A percentile compares a stretch with the other conserved stretches of the same genome.
Conservation (phyloP, 2,888 invertebrate species). For the Erebia palarica region DNA sequence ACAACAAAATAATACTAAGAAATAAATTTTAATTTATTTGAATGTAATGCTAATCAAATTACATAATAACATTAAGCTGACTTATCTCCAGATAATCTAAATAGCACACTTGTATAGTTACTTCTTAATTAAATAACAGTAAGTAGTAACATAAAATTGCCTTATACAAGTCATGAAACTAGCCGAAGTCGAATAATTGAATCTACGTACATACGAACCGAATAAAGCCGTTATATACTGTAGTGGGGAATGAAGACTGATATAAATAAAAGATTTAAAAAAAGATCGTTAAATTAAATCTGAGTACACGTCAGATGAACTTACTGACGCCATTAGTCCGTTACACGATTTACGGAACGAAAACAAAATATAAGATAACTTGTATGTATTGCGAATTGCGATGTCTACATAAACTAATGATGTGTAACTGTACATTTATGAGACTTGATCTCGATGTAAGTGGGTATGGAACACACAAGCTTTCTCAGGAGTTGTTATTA, state of each 20-base stretch:
- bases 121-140: slow-evolving; percentile 29
- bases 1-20: slow-evolving; percentile 2
- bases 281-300: background rate
- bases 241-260: background rate
- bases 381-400: background rate
- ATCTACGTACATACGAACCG: slow-evolving; percentile 18
- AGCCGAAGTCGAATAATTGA: slow-evolving; percentile 23
- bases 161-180: slow-evolving; percentile 22
- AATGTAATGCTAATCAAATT: slow-evolving; percentile 4
- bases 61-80: slow-evolving; percentile 18
- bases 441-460: background rate
- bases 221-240: slow-evolving; percentile 9
- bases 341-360: slow-evolving; percentile 2
- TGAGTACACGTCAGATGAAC: background rate
- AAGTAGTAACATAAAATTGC: slow-evolving; percentile 26
- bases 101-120: slow-evolving; percentile 16
- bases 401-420: slow-evolving; percentile 8
- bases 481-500: background rate
- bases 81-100: slow-evolving; percentile 27
- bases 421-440: slow-evolving; percentile 1
- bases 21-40: slow-evolving; percentile 16
- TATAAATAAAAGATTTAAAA: background rate
- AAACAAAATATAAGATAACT: slow-evolving; percentile 6
- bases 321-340: background rate
- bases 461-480: background rate